Conservation (phyloP, 2,888 invertebrate genomes). For the Leptopterna dolabrata region DNA sequence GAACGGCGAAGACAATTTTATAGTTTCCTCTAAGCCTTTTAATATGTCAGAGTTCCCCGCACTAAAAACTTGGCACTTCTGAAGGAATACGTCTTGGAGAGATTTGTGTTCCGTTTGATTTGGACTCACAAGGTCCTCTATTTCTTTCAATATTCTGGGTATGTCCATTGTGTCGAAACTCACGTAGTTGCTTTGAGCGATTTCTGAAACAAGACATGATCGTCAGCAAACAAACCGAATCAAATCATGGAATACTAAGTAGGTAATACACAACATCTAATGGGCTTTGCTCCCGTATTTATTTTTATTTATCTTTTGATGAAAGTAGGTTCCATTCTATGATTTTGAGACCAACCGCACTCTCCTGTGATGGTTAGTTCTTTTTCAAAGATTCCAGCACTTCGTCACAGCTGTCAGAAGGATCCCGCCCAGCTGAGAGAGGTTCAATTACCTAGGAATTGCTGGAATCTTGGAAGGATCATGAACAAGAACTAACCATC, state of each 20-base stretch:
- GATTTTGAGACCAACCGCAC: no score
- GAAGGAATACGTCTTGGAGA: conserved; percentile 1
- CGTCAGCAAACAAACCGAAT: neutral
- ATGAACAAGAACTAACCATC: no score
- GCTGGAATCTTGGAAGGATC: no score
- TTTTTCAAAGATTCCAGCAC: no score
- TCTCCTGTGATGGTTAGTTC: no score
- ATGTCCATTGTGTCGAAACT: neutral
- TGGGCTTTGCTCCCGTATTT: no score
- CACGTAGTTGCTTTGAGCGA: neutral
- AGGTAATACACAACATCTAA: no score
- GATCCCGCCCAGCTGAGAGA: no score
- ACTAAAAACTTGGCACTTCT: neutral
- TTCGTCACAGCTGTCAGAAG: no score
- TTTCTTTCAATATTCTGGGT: neutral
- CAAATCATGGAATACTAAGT: neutral
- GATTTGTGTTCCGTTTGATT: conserved; percentile 13
- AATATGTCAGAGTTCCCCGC: neutral
- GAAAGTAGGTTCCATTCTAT: no score
- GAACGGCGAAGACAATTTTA: neutral
- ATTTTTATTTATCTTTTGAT: no score
- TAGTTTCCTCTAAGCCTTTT: neutral
- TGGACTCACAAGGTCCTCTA: conserved; percentile 4
- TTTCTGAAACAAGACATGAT: neutral
- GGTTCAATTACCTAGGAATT: no score